phyloP scores from a whole-genome alignment of 2,888 invertebrate species.

The Chloroclysta siterata region DNA sequence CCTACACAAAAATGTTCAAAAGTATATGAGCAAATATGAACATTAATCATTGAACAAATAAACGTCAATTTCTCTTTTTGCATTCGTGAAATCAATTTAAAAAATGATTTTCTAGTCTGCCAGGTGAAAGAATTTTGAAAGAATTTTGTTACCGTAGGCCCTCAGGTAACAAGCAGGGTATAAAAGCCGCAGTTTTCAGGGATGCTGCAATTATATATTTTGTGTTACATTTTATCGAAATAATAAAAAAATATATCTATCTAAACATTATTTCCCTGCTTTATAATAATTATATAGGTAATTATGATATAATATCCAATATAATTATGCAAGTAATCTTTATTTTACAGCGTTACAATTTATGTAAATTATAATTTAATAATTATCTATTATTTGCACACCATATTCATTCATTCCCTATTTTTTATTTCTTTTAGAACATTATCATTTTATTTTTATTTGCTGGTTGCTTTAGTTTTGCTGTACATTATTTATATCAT shows the following conservation, averaged over 20 bases:
- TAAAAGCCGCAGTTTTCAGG: no score
- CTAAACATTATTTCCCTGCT: not conserved
- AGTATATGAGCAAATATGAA: no score
- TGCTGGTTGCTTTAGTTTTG: conserved; percentile 69
- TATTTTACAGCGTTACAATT: conserved; percentile 33
- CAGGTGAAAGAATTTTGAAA: no score
- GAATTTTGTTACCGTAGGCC: no score
- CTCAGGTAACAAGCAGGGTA: no score
- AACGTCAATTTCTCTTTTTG: not conserved
- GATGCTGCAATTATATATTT: no score
- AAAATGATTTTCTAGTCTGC: not conserved
- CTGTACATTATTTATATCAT: conserved; percentile 47
- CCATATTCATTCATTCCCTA: conserved; percentile 64
- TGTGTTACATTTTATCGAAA: no score
- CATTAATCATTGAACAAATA: not conserved
- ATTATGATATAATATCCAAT: conserved; percentile 14
- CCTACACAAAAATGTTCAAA: no score
- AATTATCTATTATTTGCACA: conserved; percentile 77
- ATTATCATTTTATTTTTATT: conserved; percentile 58
- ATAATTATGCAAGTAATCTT: conserved; percentile 38
- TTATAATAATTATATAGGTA: conserved; percentile 16
- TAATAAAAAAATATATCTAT: not conserved
- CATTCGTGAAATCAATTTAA: not conserved
- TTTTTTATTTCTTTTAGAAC: conserved; percentile 45
- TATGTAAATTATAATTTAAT: conserved; percentile 47